A percentile compares a stretch with the other conserved stretches of the same genome.
Evolutionary conservation across 2,888 invertebrate species (phyloP).

Genomic region (Limnephilus lunatus): DNA sequence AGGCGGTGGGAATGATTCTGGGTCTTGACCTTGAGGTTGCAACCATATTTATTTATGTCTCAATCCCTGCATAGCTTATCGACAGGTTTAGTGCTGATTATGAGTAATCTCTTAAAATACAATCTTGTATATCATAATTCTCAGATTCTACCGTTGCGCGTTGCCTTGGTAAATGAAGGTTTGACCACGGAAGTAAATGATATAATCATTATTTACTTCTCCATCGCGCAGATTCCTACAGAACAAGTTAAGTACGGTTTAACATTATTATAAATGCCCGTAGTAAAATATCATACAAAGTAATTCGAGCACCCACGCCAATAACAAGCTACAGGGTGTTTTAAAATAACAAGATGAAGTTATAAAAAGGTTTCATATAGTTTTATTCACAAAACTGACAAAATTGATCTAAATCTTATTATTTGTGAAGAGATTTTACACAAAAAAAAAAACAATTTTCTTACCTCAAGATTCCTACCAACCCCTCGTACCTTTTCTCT

Average conservation of each 20-base stretch:
- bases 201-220: conserved; percentile 1
- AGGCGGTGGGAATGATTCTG: no score
- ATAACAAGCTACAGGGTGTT: not conserved
- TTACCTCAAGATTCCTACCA: no score
- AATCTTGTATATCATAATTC: not conserved
- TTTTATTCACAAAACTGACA: not conserved
- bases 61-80: no score
- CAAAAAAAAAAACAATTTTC: no score
- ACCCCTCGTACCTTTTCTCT: no score
- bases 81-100: no score
- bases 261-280: conserved; percentile 26
- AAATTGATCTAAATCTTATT: no score
- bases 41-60: no score
- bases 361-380: not conserved
- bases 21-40: no score
- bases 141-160: not conserved
- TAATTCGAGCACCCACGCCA: conserved; percentile 13
- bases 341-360: not conserved
- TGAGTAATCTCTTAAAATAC: no score
- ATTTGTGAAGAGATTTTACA: no score
- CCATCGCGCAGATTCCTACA: not conserved
- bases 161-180: not conserved
- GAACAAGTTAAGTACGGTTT: conserved; percentile 6
- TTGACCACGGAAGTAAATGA: not conserved
- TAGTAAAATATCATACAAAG: conserved; percentile 34